phyloP scores from a whole-genome alignment of 2,113 vertebrate genomes.

The Terrapene triunguis region DNA sequence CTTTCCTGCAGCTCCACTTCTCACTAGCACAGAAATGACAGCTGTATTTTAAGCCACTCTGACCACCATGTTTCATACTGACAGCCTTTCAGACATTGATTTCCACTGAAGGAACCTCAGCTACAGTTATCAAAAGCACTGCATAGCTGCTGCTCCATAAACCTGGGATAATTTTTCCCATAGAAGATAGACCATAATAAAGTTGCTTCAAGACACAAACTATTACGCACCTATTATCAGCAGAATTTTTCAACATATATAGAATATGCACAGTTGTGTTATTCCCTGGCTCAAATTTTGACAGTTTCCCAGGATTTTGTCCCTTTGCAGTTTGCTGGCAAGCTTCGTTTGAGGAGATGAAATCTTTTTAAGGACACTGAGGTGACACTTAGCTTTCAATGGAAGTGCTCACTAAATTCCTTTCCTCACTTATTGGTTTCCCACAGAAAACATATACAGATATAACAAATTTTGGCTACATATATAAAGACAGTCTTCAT shows the following conservation, averaged over 20 bases:
- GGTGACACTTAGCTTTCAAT: not conserved
- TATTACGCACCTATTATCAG: not conserved
- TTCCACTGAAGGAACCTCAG: not conserved
- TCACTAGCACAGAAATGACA: not conserved
- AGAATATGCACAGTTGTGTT: not conserved
- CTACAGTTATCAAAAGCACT: not conserved
- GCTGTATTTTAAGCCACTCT: not conserved
- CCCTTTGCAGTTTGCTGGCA: not conserved
- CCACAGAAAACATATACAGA: not conserved
- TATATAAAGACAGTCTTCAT: not conserved
- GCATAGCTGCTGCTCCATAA: not conserved
- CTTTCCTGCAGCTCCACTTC: not conserved
- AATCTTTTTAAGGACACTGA: not conserved
- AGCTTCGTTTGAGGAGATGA: not conserved
- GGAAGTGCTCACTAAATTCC: not conserved
- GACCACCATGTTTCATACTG: not conserved
- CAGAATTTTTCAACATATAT: not conserved
- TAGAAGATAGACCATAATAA: not conserved
- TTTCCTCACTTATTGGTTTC: not conserved
- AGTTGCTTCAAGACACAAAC: not conserved
- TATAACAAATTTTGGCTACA: not conserved
- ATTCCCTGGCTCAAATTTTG: not conserved
- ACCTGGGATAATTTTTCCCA: not conserved
- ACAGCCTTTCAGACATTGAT: not conserved
- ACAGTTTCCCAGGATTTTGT: not conserved